phyloP scores from a whole-genome alignment of 2,797 vertebrate genomes.

The Tiaroga cobitis region DNA sequence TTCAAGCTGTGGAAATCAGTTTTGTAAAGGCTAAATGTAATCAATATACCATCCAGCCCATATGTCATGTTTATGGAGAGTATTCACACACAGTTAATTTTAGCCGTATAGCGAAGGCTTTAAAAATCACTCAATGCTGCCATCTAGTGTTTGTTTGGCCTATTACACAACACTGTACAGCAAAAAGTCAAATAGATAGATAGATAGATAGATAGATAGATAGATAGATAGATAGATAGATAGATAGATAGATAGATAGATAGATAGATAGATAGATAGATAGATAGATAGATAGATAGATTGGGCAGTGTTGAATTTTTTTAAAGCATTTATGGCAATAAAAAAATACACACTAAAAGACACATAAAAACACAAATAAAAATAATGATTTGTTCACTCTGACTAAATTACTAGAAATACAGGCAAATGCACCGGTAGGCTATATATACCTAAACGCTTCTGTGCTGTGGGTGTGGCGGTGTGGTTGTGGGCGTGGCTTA shows the following conservation, averaged over 20 bases:
- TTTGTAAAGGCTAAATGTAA: neutral
- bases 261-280: no score
- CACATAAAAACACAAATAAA: neutral
- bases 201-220: neutral
- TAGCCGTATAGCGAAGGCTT: neutral
- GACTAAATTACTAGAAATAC: neutral
- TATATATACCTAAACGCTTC: neutral
- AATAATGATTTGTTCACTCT: neutral
- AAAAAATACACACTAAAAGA: neutral
- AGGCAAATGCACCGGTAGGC: neutral
- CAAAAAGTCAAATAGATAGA: neutral
- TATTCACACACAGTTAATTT: neutral
- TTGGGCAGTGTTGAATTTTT: no score
- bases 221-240: neutral
- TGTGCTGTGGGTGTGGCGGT: neutral
- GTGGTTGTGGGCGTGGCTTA: conserved; percentile 46
- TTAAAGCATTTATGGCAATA: neutral
- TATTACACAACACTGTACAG: neutral
- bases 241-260: neutral
- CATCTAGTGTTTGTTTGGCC: conserved; percentile 27
- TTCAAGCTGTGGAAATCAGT: neutral
- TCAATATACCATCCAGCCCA: neutral
- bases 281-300: no score
- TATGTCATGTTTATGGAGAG: neutral
- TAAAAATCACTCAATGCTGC: neutral